Evolutionary conservation across 2,888 invertebrate species (phyloP).

Genomic region (Stegana nigrithorax): DNA sequence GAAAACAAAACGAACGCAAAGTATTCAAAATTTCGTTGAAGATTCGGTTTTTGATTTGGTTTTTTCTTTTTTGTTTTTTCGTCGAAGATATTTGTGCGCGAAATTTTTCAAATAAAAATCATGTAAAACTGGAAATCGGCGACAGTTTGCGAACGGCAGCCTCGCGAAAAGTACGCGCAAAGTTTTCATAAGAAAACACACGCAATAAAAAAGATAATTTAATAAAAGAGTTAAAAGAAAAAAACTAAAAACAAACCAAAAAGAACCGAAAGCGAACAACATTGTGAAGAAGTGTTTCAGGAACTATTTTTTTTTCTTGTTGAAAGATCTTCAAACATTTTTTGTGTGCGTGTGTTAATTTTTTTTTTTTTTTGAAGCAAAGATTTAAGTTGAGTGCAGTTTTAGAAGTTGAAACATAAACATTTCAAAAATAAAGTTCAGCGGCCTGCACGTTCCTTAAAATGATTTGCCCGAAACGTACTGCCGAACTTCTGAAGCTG

Average conservation of each 20-base stretch:
- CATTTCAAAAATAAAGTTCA: no score
- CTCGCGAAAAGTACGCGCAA: conserved; percentile 48
- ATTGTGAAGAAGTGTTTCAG: background rate
- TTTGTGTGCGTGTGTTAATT: conserved; percentile 18
- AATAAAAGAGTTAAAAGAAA: conserved; percentile 18
- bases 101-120: conserved; percentile 63
- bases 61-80: conserved; percentile 18
- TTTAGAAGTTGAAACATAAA: no score
- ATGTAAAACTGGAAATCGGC: conserved; percentile 64
- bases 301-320: background rate
- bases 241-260: background rate
- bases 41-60: conserved; percentile 11
- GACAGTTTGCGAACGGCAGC: conserved; percentile 64
- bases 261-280: background rate
- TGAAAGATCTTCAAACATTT: conserved; percentile 10
- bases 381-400: background rate
- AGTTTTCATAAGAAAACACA: conserved; percentile 8
- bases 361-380: conserved; percentile 8
- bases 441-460: background rate
- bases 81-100: conserved; percentile 28
- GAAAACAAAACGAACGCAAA: no score
- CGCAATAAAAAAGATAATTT: background rate
- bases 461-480: conserved; percentile 66
- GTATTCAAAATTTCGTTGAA: background rate
- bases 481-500: conserved; percentile 59